Base-by-base conservation (phyloP, 2,888 invertebrate genomes). In the Miltochrista miniata region DNA sequence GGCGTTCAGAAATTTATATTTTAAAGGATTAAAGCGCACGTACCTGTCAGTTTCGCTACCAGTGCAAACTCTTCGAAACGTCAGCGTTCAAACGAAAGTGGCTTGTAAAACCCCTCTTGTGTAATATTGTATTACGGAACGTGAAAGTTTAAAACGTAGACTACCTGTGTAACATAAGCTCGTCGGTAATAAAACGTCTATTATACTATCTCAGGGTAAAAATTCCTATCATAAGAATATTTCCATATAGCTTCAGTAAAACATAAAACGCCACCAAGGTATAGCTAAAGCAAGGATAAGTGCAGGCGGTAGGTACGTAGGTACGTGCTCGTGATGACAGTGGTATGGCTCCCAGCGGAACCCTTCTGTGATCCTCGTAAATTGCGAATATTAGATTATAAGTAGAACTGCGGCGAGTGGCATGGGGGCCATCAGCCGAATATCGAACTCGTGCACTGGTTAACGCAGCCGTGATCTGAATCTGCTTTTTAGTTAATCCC, bases 381-480 rank as follows among this genome's bases (percentile, higher is more conserved):
- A 90, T 90, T 90, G 88, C 87, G 87, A 89, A 90, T 90, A 90
- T 90, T 90, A 90, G 89, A 90, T 90, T 89, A 90, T 90, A 90
- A 90, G 89, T 88, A 85, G 85, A 83, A 81, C 80, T 85, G 89
- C 83, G 87, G 86, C 77, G 74, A 64, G 64, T 62, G 68, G 71
- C 66, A 57, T 59, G 65, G 87, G 87, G 81, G 80, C 87, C 84
- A 87, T 89, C 87, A 85, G 74, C 76, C 76, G 81, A 85, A 84
- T 83, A 83, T 85, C 85, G 83, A 87, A 83, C 87, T 83, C 85
- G 82, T 79, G 83, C 83, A 74, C 76, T 76, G 76, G 72, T 85
- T 85, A 82, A 79, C 84, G 76, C 74, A 67, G 76, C 79, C 85
- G 87, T 87, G 87, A 88, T 88, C 86, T 84, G 87, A 89, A 90